Conservation (phyloP, 1,140 invertebrate genomes). For the Paraescarpia echinospica region DNA sequence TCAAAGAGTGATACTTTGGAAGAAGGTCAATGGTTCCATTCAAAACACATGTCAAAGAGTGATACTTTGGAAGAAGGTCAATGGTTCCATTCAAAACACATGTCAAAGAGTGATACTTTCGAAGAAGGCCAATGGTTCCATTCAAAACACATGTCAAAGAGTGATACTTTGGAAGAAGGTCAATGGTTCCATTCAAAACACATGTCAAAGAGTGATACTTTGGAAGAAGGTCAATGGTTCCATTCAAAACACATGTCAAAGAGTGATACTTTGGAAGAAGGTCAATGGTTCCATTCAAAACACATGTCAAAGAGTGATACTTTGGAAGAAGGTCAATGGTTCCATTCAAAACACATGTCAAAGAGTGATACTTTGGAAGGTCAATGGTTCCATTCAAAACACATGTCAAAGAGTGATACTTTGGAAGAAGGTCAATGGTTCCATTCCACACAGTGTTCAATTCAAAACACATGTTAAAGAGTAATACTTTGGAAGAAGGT, state of each 20-base stretch:
- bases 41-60: neutral
- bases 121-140: neutral
- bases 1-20: neutral
- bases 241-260: neutral
- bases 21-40: neutral
- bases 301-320: neutral
- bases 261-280: neutral
- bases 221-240: neutral
- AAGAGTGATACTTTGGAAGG: neutral
- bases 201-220: neutral
- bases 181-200: neutral
- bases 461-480: neutral
- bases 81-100: neutral
- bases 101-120: neutral
- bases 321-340: neutral
- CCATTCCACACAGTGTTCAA: too few species aligned
- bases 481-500: neutral
- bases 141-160: neutral
- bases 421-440: neutral
- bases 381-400: neutral
- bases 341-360: neutral
- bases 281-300: neutral
- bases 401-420: neutral
- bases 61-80: neutral
- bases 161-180: neutral